Percentiles rank a stretch among this genome's conserved stretches.
These are phyloP conservation scores for Volucella zonaria DNA, from an alignment of 2,888 invertebrate genomes.

Conservation along the genomic window DNA sequence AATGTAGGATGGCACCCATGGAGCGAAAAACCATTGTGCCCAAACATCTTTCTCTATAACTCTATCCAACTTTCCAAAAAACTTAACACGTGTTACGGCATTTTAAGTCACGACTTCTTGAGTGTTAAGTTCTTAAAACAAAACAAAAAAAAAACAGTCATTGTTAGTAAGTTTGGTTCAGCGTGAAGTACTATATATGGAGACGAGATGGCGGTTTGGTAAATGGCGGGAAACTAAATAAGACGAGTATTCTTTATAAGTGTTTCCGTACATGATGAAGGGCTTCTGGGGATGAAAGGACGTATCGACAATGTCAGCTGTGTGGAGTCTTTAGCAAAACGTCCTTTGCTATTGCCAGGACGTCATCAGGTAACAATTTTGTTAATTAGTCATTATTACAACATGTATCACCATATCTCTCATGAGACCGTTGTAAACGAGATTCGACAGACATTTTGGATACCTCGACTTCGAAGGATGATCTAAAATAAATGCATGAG, in stretches of 20 bases:
- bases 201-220: background rate
- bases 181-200: background rate
- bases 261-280: slow-evolving; percentile 30
- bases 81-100: too few relatives aligned
- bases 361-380: slow-evolving; percentile 32
- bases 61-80: too few relatives aligned
- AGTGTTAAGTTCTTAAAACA: too few relatives aligned
- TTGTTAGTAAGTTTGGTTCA: too few relatives aligned
- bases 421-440: slow-evolving; percentile 60
- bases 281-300: slow-evolving; percentile 32
- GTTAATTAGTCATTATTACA: slow-evolving; percentile 38
- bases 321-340: background rate
- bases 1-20: too few relatives aligned
- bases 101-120: too few relatives aligned
- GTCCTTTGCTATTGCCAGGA: slow-evolving; percentile 8
- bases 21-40: too few relatives aligned
- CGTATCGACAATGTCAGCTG: slow-evolving; percentile 24
- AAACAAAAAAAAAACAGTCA: too few relatives aligned
- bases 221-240: background rate
- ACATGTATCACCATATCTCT: slow-evolving; percentile 38
- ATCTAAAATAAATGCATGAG: slow-evolving; percentile 45
- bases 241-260: slow-evolving; percentile 18
- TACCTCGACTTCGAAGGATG: slow-evolving; percentile 30
- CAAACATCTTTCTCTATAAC: too few relatives aligned
- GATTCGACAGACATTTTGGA: slow-evolving; percentile 27